These are phyloP conservation scores for Phyllostomus discolor DNA, from an alignment of 2,113 vertebrate genomes.

Conservation along the genomic window DNA sequence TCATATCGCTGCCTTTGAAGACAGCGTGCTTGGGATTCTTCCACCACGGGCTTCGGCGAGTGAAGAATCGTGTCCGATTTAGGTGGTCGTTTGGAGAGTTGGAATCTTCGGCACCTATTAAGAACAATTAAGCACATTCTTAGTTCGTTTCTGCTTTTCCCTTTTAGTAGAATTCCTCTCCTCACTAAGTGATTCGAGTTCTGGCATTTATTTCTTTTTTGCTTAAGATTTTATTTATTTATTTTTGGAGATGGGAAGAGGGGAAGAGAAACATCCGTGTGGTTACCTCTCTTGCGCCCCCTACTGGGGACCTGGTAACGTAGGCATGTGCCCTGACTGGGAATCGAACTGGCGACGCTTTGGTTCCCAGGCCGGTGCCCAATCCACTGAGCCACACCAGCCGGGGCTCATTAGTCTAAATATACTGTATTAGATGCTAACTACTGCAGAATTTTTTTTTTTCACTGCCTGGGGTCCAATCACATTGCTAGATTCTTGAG, in stretches of 20 bases:
- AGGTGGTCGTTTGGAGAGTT: not conserved
- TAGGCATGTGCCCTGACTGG: too few relatives aligned
- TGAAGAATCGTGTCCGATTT: not conserved
- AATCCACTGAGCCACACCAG: too few relatives aligned
- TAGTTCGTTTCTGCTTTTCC: not conserved
- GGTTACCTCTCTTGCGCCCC: too few relatives aligned
- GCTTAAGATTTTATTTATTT: too few relatives aligned
- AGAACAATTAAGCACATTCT: not conserved
- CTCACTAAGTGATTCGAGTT: not conserved
- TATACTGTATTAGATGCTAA: not conserved
- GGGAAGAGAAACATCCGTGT: too few relatives aligned
- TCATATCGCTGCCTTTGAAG: not conserved
- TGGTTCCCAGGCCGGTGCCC: too few relatives aligned
- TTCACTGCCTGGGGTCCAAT: not conserved
- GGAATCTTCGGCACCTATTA: not conserved
- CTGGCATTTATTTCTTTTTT: not conserved
- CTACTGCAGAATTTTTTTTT: not conserved
- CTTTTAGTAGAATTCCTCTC: not conserved
- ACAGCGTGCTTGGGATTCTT: not conserved
- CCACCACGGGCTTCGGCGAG: not conserved
- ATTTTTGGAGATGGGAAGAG: too few relatives aligned
- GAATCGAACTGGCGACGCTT: too few relatives aligned
- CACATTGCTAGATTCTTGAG: not conserved
- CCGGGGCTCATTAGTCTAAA: not conserved
- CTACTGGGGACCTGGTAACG: too few relatives aligned